These are phyloP conservation scores for Drosophila bocqueti DNA, from an alignment of 1,140 invertebrate species.

Conservation along the genomic window DNA sequence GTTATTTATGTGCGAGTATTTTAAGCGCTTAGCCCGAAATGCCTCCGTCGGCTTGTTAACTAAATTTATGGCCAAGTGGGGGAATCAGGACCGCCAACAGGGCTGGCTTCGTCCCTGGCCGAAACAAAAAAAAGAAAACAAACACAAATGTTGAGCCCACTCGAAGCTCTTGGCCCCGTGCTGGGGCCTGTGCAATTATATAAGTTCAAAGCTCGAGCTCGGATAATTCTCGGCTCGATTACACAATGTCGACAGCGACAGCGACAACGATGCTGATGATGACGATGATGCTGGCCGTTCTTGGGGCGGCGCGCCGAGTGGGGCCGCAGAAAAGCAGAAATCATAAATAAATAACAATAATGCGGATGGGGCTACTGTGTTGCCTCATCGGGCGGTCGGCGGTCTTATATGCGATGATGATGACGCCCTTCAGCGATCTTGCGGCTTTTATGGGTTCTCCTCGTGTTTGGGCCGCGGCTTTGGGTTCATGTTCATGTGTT, in stretches of 20 bases:
- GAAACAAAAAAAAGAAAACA: slow-evolving; percentile 8
- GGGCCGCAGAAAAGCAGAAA: slow-evolving; percentile 44
- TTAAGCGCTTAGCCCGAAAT: slow-evolving; percentile 51
- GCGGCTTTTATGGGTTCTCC: slow-evolving; percentile 49
- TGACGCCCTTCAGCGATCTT: slow-evolving; percentile 61
- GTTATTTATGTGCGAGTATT: slow-evolving; percentile 70
- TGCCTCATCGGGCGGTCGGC: slow-evolving; percentile 54
- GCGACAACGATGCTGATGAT: not conserved
- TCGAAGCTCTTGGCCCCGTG: slow-evolving; percentile 21
- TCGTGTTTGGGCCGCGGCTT: slow-evolving; percentile 21
- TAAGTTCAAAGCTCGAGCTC: slow-evolving; percentile 72
- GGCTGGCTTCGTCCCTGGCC: slow-evolving; percentile 19
- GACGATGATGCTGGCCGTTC: slow-evolving; percentile 40
- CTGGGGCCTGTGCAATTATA: slow-evolving; percentile 59
- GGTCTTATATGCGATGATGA: slow-evolving; percentile 41
- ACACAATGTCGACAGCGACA: slow-evolving; percentile 34
- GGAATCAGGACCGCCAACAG: slow-evolving; percentile 52
- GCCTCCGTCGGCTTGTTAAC: slow-evolving; percentile 30
- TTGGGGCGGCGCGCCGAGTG: slow-evolving; percentile 32
- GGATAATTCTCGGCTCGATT: slow-evolving; percentile 55
- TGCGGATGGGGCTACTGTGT: slow-evolving; percentile 55
- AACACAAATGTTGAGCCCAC: slow-evolving; percentile 12
- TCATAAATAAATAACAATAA: slow-evolving; percentile 70
- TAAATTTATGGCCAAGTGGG: slow-evolving; percentile 62
- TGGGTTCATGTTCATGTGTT: slow-evolving; percentile 20